Evolutionary conservation across 2,113 vertebrate species (phyloP), one percentile per base, ranked within the genome.

Genomic region (Gymnarchus niloticus): DNA sequence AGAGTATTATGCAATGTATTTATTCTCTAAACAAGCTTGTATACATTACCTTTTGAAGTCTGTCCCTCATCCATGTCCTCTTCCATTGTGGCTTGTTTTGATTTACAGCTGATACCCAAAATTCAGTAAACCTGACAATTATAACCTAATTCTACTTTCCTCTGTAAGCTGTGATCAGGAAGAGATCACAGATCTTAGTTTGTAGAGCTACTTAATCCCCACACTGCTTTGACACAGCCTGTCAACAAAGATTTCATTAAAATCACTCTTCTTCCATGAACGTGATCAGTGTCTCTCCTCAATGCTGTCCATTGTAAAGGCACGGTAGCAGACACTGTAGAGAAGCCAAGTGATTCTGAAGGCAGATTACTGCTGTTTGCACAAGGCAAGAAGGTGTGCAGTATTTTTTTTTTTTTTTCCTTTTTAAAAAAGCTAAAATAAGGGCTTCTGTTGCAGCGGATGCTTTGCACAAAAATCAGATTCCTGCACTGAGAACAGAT

Each of bases 61-160:
- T 99, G 98, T 89, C 97, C 97, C 91, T 99, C 98, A 92, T 99
- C 98, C 97, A 98, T 95, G 91, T 99, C 98, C 93, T 99, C 98
- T 95, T 99, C 98, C 98, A 99, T 99, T 93, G 91, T 93, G 93
- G 91, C 91, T 93, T 91, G 87, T 93, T 90, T 92, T 94, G 86
- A 89, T 92, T 90, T 91, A 89, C 85, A 92, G 92, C 91, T 88
- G 91, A 90, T 91, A 92, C 91, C 89, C 91, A 88, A 91, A 92
- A 94, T 94, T 94, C 93, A 92, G 94, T 92, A 95, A 93, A 94
- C 91, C 93, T 92, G 89, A 94, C 92, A 92, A 91, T 91, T 90
- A 90, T 90, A 89, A 92, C 90, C 88, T 91, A 91, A 89, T 93
- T 93, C 88, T 92, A 92, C 92, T 54, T 88, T 91, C 90, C 87